phyloP scores from a whole-genome alignment of 2,888 invertebrate genomes.

The Napeogenes sylphis region DNA sequence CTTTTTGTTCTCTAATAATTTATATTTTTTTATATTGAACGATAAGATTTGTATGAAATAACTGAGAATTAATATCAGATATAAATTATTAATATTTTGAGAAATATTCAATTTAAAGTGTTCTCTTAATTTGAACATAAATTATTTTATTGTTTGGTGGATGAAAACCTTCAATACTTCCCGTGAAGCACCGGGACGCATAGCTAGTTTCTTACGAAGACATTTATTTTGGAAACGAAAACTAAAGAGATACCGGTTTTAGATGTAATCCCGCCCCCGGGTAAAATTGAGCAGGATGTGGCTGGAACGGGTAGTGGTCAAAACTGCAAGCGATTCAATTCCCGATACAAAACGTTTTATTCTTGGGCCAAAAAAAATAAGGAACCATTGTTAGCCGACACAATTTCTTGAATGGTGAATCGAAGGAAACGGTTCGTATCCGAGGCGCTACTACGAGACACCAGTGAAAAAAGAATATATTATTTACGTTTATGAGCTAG shows the following conservation, averaged over 20 bases:
- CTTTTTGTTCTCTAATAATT: no score
- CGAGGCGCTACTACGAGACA: constrained; percentile 18
- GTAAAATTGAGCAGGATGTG: constrained; percentile 15
- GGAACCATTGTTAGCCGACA: constrained; percentile 48
- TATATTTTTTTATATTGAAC: no score
- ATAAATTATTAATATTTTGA: no score
- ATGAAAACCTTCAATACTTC: no score
- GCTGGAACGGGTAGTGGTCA: constrained; percentile 23
- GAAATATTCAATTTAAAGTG: no score
- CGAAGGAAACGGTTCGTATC: constrained; percentile 28
- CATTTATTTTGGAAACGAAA: background rate
- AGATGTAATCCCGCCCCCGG: constrained; percentile 20
- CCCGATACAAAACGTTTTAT: constrained; percentile 69
- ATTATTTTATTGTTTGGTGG: no score
- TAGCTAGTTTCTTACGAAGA: no score
- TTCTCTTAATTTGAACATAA: no score
- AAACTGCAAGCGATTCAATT: constrained; percentile 57
- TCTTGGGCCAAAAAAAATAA: constrained; percentile 55
- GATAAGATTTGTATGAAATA: no score
- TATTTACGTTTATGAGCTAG: background rate
- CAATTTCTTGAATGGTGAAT: constrained; percentile 55
- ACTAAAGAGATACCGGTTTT: constrained; percentile 6
- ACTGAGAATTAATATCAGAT: no score
- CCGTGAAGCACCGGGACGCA: no score
- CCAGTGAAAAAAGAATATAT: background rate